Conservation (phyloP, 2,888 invertebrate species). For the Tipula helvola region DNA sequence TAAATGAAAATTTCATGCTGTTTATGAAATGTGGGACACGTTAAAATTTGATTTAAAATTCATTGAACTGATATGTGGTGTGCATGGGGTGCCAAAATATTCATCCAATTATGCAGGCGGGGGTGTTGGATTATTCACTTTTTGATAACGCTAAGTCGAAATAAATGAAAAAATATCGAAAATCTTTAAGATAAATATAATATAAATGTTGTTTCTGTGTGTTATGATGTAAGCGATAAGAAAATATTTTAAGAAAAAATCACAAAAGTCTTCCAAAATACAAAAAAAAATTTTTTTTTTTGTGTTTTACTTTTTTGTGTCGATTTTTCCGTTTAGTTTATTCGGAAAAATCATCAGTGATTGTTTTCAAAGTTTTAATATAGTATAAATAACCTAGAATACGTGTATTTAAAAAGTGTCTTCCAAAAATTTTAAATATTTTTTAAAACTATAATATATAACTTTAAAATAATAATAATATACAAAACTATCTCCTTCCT, state of each 20-base stretch:
- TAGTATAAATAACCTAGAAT: not conserved
- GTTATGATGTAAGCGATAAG: not conserved
- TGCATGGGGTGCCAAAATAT: not conserved
- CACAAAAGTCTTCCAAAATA: constrained; percentile 40
- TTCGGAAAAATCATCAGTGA: not conserved
- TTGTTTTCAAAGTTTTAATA: not conserved
- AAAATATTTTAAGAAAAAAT: constrained; percentile 27
- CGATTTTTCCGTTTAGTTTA: not conserved
- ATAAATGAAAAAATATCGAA: not conserved
- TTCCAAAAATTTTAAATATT: not conserved
- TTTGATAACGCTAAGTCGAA: not conserved
- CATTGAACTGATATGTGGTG: not conserved
- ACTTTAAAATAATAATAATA: not conserved
- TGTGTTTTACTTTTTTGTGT: not conserved
- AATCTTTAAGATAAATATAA: not conserved
- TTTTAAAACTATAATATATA: not conserved
- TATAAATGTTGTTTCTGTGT: not conserved
- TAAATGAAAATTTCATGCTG: not conserved
- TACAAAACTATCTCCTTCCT: not conserved
- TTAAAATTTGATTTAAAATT: not conserved
- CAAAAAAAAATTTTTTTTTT: constrained; percentile 14
- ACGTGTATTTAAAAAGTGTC: not conserved
- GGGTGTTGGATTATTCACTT: not conserved
- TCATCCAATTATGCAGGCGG: not conserved
- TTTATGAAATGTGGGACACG: not conserved